Percentiles rank a stretch among this genome's conserved stretches.
phyloP scores from a whole-genome alignment of 1,140 invertebrate species.

The Trichomalopsis sarcophagae region DNA sequence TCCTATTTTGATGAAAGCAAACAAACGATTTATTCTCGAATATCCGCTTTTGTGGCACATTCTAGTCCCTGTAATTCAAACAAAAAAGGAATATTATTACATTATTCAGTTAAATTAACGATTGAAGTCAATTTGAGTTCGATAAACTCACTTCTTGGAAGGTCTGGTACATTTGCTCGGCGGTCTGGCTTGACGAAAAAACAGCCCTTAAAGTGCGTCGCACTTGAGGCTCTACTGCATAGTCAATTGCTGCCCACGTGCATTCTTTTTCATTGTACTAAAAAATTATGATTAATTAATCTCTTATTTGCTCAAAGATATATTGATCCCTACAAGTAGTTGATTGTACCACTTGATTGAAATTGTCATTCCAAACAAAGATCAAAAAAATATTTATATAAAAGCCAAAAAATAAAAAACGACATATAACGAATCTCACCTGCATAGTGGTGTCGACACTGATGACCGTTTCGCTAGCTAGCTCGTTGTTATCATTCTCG shows the following conservation, averaged over 20 bases:
- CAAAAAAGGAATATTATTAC: neutral
- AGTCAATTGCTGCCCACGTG: conserved; percentile 74
- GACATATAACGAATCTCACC: conserved; percentile 57
- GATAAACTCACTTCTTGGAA: conserved; percentile 70
- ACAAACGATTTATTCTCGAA: conserved; percentile 55
- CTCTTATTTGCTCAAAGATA: neutral
- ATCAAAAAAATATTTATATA: neutral
- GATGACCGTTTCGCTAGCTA: conserved; percentile 75
- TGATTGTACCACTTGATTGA: neutral
- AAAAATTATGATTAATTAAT: conserved; percentile 51
- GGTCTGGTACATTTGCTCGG: conserved; percentile 71
- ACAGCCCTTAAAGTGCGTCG: conserved; percentile 70
- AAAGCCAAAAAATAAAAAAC: neutral
- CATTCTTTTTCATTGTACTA: conserved; percentile 71
- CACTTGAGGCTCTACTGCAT: conserved; percentile 68
- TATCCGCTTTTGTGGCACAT: conserved; percentile 58
- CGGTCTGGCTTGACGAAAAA: conserved; percentile 69
- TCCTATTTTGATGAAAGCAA: conserved; percentile 46
- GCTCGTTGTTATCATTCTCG: conserved; percentile 65
- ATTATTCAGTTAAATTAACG: neutral
- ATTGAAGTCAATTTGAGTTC: conserved; percentile 14
- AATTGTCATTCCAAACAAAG: neutral
- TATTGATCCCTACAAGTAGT: neutral
- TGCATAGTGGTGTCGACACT: conserved; percentile 71
- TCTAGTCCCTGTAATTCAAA: conserved; percentile 60